Base-by-base conservation (phyloP, 2,113 vertebrate species). In the Chaenocephalus aceratus region DNA sequence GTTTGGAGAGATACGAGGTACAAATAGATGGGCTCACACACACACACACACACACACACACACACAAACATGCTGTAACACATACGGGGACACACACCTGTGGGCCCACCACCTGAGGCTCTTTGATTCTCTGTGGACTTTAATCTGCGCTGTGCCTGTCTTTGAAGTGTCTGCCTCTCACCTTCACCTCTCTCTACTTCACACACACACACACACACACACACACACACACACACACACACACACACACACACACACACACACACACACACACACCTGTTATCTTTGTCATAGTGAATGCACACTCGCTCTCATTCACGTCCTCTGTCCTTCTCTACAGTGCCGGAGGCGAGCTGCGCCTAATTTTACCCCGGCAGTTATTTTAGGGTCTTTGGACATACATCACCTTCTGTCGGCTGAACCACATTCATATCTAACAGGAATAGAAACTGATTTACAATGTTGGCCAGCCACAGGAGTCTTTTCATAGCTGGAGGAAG, bases 111-210 rank as follows among this genome's bases (percentile, higher is more conserved):
- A 85, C 94, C 91, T 83, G 90, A 84, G 86, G 91, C 74, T 75
- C 92, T 95, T 95, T 95, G 93, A 95, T 94, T 92, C 93, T 89
- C 58, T 86, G 75, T 90, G 92, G 3, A 94, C 94, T 95, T 95
- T 95, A 95, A 95, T 95, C 95, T 95, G 85, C 15, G 76, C 83
- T 73, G 85, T 86, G 87, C 69, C 81, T 57, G 77, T 88, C 88
- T 95, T 95, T 95, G 94, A 95, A 95, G 93, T 91, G 86, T 79
- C 79, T 41, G 83, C 80, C 79, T 41, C 82, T 84, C 86, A 81
- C 89, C 86, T 88, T 77, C 44, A 13, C 65, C 76, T 75, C 74
- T 6, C 18, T 45, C 72, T 44, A 30, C 11, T 41, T 21, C 56
- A 41, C 34, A 30, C 67, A 48, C 21, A 69, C 72, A 76, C 56